Conservation (phyloP, 2,113 vertebrate species). For the Ictidomys tridecemlineatus region DNA sequence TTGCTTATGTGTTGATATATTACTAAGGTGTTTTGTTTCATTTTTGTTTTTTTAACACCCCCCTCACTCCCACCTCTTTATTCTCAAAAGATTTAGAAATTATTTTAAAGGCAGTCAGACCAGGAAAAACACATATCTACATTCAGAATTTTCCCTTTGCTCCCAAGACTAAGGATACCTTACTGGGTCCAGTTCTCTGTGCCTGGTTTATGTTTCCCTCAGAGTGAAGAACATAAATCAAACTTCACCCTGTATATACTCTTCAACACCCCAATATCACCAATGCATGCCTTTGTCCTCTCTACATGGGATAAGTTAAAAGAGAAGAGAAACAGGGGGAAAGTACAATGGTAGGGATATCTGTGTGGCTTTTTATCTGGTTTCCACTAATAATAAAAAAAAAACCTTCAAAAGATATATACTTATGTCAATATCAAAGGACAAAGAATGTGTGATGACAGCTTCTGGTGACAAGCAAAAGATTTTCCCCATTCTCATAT, state of each 20-base stretch:
- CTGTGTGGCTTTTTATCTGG: neutral
- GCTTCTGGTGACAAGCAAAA: constrained; percentile 57
- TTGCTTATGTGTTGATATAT: neutral
- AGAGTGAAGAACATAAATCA: constrained; percentile 27
- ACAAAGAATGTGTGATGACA: constrained; percentile 33
- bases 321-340: constrained; percentile 24
- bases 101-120: constrained; percentile 23
- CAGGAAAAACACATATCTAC: neutral
- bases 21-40: constrained; percentile 12
- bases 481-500: constrained; percentile 32
- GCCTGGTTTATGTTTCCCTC: constrained; percentile 12
- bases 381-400: constrained; percentile 49
- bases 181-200: neutral
- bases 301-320: constrained; percentile 52
- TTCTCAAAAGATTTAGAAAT: constrained; percentile 55
- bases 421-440: constrained; percentile 59
- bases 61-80: constrained; percentile 2
- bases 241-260: constrained; percentile 28
- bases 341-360: constrained; percentile 38
- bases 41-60: neutral
- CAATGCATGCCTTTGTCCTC: constrained; percentile 3
- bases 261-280: neutral
- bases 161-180: constrained; percentile 20
- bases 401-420: constrained; percentile 46
- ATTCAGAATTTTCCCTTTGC: constrained; percentile 33